Conservation (phyloP, 2,797 vertebrate genomes). For the Hyperoplus lanceolatus region DNA sequence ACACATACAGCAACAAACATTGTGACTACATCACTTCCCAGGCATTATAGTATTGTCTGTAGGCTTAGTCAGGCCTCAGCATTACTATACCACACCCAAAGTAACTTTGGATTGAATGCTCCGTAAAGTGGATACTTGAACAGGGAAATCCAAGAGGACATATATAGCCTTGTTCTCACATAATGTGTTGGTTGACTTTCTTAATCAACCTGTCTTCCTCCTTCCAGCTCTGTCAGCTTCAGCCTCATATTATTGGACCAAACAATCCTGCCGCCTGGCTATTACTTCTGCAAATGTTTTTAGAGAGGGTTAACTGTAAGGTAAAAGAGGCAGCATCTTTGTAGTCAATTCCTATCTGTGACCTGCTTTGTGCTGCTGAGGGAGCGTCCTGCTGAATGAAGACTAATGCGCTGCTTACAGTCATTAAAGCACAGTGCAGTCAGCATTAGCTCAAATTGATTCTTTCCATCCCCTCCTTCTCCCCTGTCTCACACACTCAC, state of each 20-base stretch:
- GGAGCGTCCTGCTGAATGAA: conserved; percentile 69
- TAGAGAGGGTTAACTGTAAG: conserved; percentile 13
- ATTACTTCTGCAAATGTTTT: conserved; percentile 23
- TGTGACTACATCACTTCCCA: not conserved
- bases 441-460: conserved; percentile 70
- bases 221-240: not conserved
- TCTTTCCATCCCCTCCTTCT: conserved; percentile 48
- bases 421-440: conserved; percentile 75
- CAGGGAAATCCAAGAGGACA: not conserved
- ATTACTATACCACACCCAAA: conserved; percentile 17
- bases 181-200: conserved; percentile 24
- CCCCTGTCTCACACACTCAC: conserved; percentile 35
- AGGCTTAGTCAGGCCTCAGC: not conserved
- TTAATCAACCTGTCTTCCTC: conserved; percentile 42
- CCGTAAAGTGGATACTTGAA: conserved; percentile 10
- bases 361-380: conserved; percentile 66
- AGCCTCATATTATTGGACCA: conserved; percentile 1
- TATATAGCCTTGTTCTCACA: conserved; percentile 14
- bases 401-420: conserved; percentile 76
- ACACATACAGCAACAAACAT: no score
- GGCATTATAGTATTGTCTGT: not conserved
- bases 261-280: conserved; percentile 1
- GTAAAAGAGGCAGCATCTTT: conserved; percentile 28
- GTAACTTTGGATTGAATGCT: conserved; percentile 4
- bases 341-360: conserved; percentile 56